These are phyloP conservation scores for Onychostoma macrolepis DNA, from an alignment of 2,113 vertebrate species.

Conservation along the genomic window DNA sequence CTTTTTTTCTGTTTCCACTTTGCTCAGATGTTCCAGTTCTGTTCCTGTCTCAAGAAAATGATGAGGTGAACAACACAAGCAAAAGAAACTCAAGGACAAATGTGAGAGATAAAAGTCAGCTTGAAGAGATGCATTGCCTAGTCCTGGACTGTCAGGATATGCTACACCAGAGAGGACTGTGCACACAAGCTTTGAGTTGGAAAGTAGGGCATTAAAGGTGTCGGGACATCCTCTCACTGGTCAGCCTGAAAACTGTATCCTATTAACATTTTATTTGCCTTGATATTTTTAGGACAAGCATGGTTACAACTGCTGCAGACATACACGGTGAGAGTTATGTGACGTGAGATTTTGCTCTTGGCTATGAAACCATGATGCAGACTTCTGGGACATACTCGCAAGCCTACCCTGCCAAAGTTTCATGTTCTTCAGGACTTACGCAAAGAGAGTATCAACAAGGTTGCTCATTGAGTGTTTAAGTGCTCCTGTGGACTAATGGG, in stretches of 20 bases:
- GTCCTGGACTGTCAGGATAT: conserved; percentile 41
- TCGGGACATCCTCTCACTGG: not conserved
- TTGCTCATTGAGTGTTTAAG: not conserved
- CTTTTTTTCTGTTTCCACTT: conserved; percentile 27
- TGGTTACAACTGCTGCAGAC: conserved; percentile 54
- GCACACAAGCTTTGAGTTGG: not conserved
- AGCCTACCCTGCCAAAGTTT: conserved; percentile 28
- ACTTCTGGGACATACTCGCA: not conserved
- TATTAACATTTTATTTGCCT: conserved; percentile 49
- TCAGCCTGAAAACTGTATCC: conserved; percentile 14
- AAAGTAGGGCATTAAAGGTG: conserved; percentile 45
- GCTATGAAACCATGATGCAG: conserved; percentile 17
- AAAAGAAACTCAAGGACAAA: conserved; percentile 19
- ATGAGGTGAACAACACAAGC: conserved; percentile 24
- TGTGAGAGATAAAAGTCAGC: conserved; percentile 53
- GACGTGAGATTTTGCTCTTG: not conserved
- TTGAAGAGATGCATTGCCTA: conserved; percentile 57
- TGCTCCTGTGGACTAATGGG: conserved; percentile 49
- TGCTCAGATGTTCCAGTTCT: conserved; percentile 34
- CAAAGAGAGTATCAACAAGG: not conserved
- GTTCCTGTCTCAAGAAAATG: conserved; percentile 14
- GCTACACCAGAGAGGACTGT: conserved; percentile 13
- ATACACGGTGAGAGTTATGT: conserved; percentile 27
- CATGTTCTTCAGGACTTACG: conserved; percentile 2
- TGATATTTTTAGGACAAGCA: conserved; percentile 53